These are phyloP conservation scores for Balanococcus diminutus DNA, from an alignment of 2,888 invertebrate genomes.

Conservation along the genomic window DNA sequence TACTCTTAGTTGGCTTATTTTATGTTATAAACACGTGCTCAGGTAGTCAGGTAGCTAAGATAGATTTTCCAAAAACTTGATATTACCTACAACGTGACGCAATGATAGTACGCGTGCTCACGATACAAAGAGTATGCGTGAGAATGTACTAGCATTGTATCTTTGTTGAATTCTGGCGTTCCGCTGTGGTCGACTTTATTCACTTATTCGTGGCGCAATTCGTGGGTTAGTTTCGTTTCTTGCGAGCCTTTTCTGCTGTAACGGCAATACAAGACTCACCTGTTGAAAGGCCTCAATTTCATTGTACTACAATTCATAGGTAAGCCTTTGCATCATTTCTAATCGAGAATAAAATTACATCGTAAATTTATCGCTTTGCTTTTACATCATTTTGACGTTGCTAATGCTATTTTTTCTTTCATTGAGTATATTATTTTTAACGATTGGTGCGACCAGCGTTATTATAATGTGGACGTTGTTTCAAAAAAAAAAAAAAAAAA, in stretches of 20 bases:
- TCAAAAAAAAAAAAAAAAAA: too few species aligned
- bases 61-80: constrained; percentile 2
- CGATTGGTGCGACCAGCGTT: not conserved
- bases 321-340: not conserved
- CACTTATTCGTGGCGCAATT: constrained; percentile 41
- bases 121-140: constrained; percentile 33
- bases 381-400: not conserved
- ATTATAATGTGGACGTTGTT: too few species aligned
- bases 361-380: not conserved
- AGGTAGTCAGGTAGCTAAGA: constrained; percentile 17
- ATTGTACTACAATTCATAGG: constrained; percentile 33
- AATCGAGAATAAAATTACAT: constrained; percentile 9
- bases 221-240: constrained; percentile 40
- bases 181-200: constrained; percentile 34
- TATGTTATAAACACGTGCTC: constrained; percentile 17
- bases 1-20: not conserved
- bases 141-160: constrained; percentile 11
- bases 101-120: constrained; percentile 36
- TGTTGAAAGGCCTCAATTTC: constrained; percentile 37
- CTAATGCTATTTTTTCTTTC: not conserved
- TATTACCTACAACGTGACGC: constrained; percentile 19
- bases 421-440: not conserved
- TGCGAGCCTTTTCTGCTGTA: constrained; percentile 1
- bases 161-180: constrained; percentile 27
- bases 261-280: constrained; percentile 32